phyloP scores from a whole-genome alignment of 2,797 vertebrate species.

The Intellagama lesueurii region DNA sequence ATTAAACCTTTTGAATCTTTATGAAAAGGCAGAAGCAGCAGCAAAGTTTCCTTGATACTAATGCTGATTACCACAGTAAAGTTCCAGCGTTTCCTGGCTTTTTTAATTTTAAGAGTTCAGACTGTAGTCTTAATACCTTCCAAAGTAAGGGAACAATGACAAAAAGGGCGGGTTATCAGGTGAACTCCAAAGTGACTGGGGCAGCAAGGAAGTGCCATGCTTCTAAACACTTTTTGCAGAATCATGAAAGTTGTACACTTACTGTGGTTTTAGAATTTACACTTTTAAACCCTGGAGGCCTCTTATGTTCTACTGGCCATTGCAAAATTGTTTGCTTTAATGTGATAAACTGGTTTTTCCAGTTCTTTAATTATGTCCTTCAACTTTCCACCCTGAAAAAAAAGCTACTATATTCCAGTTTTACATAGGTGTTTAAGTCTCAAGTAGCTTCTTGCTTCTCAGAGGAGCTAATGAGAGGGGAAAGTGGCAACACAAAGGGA shows the following conservation, averaged over 20 bases:
- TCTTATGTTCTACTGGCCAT: neutral
- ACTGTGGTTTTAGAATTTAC: constrained; percentile 8
- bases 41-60: neutral
- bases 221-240: neutral
- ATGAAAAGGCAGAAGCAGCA: neutral
- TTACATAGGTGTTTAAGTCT: neutral
- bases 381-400: neutral
- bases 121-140: neutral
- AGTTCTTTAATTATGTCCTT: constrained; percentile 1
- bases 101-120: neutral
- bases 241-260: neutral
- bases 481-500: neutral
- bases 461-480: neutral
- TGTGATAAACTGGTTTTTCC: constrained; percentile 5
- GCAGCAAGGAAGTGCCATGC: constrained; percentile 13
- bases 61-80: neutral
- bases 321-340: constrained; percentile 25
- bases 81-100: neutral
- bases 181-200: neutral
- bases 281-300: constrained; percentile 20
- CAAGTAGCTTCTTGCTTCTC: neutral
- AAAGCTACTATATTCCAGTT: neutral
- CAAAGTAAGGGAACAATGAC: neutral
- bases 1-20: neutral
- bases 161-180: neutral